Evolutionary conservation across 2,797 vertebrate species (phyloP), one percentile per base, ranked within the genome.

Genomic region (Vireo griseus): DNA sequence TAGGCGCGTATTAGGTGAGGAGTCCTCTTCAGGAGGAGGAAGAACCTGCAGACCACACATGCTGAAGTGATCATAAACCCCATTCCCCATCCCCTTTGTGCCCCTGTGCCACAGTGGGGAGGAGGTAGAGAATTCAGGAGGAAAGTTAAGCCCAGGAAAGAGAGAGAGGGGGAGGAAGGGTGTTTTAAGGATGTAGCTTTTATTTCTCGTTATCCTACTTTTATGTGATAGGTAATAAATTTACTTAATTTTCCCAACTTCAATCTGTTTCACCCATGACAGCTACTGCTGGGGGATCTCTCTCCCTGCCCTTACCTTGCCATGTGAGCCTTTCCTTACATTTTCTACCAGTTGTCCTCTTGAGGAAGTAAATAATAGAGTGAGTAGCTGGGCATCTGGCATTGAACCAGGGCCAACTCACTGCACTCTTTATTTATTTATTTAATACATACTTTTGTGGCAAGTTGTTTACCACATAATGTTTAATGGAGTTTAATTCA

Each of bases 251-350:
- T 54, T 13, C 29, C 6, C 25, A 57, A 4, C 6, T n/a, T 0
- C 0, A 35, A 25, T 22, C 4, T 31, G 21, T 45, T 86, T 69
- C 0, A 0, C 8, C 62, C 6, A 3, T 10, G 33, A 28, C 6
- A 11, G 25, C 7, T 48, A 5, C n/a, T 25, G 20, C 6, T 44
- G 48, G 5, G 37, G 31, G 24, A 50, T 55, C 3, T 55, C 8
- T 61, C n/a, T 45, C 15, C 2, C 54, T 61, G 40, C 8, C 26
- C 18, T 66, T 40, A 35, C 10, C 25, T 65, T 35, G 33, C 6
- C 17, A 16, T 2, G 8, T 8, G 5, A 83, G 22, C 13, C 25
- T 40, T 47, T 52, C 11, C 22, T 35, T 40, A 14, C 6, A 42
- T 73, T 61, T 85, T 54, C 3, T 44, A 48, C 21, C 37, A 75